Conservation (phyloP, 2,888 invertebrate species). For the Nycteola revayana region DNA sequence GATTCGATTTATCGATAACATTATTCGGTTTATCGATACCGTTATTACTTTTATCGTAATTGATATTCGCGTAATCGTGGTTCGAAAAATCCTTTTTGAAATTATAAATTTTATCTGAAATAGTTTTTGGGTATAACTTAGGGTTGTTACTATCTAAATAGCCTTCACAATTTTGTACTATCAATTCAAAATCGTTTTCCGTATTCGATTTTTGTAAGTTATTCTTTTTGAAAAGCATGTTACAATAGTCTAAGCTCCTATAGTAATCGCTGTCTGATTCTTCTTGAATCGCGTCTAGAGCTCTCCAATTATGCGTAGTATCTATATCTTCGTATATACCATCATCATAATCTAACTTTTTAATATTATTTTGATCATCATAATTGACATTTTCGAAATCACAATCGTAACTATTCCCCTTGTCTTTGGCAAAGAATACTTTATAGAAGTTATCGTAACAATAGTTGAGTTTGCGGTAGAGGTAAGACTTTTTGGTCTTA, state of each 20-base stretch:
- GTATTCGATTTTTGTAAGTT: conserved; percentile 21
- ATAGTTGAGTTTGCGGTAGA: conserved; percentile 73
- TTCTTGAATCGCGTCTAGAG: conserved; percentile 69
- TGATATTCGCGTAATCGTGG: conserved; percentile 66
- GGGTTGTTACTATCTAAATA: conserved; percentile 42
- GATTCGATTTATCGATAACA: conserved; percentile 16
- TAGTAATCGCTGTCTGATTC: conserved; percentile 77
- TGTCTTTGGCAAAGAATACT: conserved; percentile 63
- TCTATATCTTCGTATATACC: conserved; percentile 68
- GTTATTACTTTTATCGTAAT: conserved; percentile 34
- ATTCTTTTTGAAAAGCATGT: conserved; percentile 43
- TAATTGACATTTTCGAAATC: conserved; percentile 27
- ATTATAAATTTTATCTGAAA: conserved; percentile 65
- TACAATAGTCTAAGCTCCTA: conserved; percentile 68
- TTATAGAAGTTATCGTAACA: conserved; percentile 77
- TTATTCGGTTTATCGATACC: conserved; percentile 16
- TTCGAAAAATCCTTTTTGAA: conserved; percentile 72
- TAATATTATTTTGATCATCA: background rate
- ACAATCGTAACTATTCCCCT: conserved; percentile 33
- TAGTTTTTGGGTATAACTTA: conserved; percentile 57
- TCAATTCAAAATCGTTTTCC: conserved; percentile 36
- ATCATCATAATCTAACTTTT: conserved; percentile 45
- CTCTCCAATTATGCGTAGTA: conserved; percentile 53
- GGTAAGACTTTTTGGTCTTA: conserved; percentile 55
- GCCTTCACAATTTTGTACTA: conserved; percentile 53